Conservation (phyloP, 2,113 vertebrate species). For the Spermophilus dauricus region DNA sequence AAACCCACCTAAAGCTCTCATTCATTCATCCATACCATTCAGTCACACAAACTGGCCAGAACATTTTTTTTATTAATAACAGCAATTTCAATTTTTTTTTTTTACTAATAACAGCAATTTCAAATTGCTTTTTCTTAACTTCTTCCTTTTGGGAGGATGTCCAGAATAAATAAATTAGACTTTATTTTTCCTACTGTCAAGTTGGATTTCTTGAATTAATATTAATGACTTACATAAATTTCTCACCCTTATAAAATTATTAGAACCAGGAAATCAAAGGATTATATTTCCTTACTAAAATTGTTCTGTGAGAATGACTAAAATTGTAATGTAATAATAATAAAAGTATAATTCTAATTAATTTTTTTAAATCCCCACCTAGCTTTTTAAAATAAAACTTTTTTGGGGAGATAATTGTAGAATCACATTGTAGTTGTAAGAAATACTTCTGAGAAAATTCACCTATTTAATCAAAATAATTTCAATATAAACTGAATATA, state of each 20-base stretch:
- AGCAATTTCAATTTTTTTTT: background rate
- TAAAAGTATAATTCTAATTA: too few species aligned
- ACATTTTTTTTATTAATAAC: background rate
- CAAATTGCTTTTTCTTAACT: background rate
- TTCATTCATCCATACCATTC: background rate
- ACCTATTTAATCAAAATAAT: background rate
- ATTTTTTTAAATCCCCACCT: too few species aligned
- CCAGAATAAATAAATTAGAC: background rate
- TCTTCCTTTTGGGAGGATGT: background rate
- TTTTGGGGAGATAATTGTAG: background rate
- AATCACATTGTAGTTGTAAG: background rate
- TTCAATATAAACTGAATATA: background rate
- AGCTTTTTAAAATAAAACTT: too few species aligned
- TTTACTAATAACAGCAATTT: background rate
- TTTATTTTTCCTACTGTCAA: constrained; percentile 11
- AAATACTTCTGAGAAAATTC: background rate
- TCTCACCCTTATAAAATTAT: background rate
- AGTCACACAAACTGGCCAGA: background rate
- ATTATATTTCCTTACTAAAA: too few species aligned
- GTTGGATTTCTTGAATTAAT: background rate
- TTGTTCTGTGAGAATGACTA: too few species aligned
- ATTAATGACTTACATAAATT: background rate
- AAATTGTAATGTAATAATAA: too few species aligned
- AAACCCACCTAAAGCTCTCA: background rate
- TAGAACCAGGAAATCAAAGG: background rate